Base-by-base conservation (phyloP, 2,797 vertebrate species). In the Nyctibius grandis region DNA sequence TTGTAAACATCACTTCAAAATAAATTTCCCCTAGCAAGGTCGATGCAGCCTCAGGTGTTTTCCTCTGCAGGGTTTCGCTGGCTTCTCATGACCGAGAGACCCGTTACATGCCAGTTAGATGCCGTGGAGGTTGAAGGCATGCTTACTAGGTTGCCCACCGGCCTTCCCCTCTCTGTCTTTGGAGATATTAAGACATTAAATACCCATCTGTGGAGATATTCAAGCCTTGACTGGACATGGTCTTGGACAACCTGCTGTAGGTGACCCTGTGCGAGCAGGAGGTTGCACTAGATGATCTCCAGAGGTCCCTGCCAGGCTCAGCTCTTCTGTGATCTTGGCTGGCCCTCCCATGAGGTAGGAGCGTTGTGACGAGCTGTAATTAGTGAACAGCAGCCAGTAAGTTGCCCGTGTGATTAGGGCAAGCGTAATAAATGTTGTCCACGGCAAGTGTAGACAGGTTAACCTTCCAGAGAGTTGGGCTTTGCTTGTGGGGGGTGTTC, bases 1-100 rank as follows among this genome's bases (percentile, higher is more conserved):
- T 73, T 93, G 95, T 94, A 96, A 96, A 94, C 92, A 77, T 95
- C 88, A 87, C 91, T 89, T 87, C 61, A 69, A 91, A 95, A 96
- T 95, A 95, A 97, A 96, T 80, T 42, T 87, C 80, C 93, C 91
- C 56, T 94, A 95, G 94, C 88, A 93, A 94, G 88, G 91, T 94
- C 9, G 4, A 70, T 81, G 72, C 42, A 91, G 94, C 93, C 93
- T 94, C 90, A 72, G 95, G 84, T 96, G 93, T 96, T 93, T 95
- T 94, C 91, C 56, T 96, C 90, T 88, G 56, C 44, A 94, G 94
- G 59, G 70, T 63, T 89, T 81, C 61, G 21, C 75, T 89, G 87
- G 61, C 92, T 69, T 95, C 63, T 73, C 12, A 1, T 36, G 42
- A 36, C 77, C 9, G 9, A 61, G 79, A 75, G 69, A 78, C 84